Percentiles rank a stretch among this genome's conserved stretches.
These are phyloP conservation scores for Balearica regulorum DNA, from an alignment of 2,797 vertebrate genomes.

Conservation along the genomic window DNA sequence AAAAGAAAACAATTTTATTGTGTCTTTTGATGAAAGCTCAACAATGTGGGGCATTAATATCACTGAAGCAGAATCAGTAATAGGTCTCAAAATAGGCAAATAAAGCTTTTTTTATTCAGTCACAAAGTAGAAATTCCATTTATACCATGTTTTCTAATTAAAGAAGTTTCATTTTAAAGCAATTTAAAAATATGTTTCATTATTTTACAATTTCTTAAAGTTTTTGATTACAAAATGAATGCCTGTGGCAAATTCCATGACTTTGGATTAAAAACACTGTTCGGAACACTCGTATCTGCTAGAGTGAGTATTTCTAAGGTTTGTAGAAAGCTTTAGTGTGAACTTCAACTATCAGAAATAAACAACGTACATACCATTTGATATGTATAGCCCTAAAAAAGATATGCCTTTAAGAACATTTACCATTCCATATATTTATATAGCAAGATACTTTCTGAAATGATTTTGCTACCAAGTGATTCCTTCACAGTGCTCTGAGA, in stretches of 20 bases:
- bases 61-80: background rate
- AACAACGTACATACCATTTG: background rate
- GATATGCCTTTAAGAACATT: background rate
- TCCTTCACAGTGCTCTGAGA: background rate
- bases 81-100: slow-evolving; percentile 2
- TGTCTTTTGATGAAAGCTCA: slow-evolving; percentile 39
- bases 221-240: background rate
- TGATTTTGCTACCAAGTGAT: background rate
- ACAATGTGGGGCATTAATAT: slow-evolving; percentile 22
- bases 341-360: background rate
- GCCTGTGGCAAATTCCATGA: background rate
- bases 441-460: background rate
- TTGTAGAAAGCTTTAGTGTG: background rate
- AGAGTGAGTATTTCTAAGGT: background rate
- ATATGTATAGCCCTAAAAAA: background rate
- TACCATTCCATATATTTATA: slow-evolving; percentile 1
- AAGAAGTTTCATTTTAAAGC: background rate
- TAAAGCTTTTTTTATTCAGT: slow-evolving; percentile 13
- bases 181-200: background rate
- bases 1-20: slow-evolving; percentile 36
- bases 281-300: background rate
- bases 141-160: background rate
- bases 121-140: slow-evolving; percentile 1
- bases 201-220: background rate
- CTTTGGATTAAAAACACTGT: background rate